These are phyloP conservation scores for Polyodon spathula DNA, from an alignment of 2,113 vertebrate species.

Conservation along the genomic window DNA sequence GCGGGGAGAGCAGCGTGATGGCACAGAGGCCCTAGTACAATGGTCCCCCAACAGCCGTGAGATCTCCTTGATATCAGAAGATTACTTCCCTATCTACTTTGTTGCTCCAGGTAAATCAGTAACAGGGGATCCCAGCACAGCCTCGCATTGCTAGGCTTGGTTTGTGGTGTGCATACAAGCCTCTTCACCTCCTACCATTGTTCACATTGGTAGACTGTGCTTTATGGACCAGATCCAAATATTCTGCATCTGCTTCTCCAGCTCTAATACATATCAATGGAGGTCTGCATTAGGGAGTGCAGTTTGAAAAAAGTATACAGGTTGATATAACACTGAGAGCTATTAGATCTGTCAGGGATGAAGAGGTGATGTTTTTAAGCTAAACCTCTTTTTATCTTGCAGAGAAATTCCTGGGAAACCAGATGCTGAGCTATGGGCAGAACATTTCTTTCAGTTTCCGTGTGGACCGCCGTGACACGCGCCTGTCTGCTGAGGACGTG, in stretches of 20 bases:
- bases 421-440: conserved; percentile 84
- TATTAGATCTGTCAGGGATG: too few relatives aligned
- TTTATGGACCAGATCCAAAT: background rate
- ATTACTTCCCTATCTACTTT: conserved; percentile 90
- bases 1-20: conserved; percentile 75
- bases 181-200: too few relatives aligned
- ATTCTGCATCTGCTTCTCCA: too few relatives aligned
- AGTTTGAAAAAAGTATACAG: too few relatives aligned
- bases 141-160: too few relatives aligned
- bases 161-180: too few relatives aligned
- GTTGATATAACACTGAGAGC: too few relatives aligned
- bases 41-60: conserved; percentile 72
- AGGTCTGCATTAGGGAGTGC: too few relatives aligned
- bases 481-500: conserved; percentile 88
- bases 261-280: too few relatives aligned
- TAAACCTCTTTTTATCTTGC: too few relatives aligned
- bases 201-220: too few relatives aligned
- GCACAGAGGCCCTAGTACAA: conserved; percentile 59
- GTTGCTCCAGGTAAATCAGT: conserved; percentile 72
- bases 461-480: conserved; percentile 74
- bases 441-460: conserved; percentile 84
- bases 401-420: conserved; percentile 87
- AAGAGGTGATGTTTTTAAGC: too few relatives aligned
- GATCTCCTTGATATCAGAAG: conserved; percentile 76
- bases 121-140: background rate